A percentile compares a stretch with the other conserved stretches of the same genome.
phyloP scores from a whole-genome alignment of 2,888 invertebrate genomes.

The Pteria penguin region DNA sequence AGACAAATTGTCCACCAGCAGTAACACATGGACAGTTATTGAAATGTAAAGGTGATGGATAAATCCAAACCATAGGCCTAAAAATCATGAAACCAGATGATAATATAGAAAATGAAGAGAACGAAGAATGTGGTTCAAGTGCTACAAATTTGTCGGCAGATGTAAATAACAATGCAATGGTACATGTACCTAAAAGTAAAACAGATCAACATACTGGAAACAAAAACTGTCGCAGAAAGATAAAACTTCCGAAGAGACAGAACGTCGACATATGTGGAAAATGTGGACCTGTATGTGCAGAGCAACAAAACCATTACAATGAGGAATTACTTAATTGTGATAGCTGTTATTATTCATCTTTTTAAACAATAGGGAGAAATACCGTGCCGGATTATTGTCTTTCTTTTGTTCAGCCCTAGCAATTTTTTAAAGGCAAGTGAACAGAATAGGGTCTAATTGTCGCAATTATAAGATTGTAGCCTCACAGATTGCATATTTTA shows the following conservation, averaged over 20 bases:
- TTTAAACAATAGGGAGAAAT: not conserved
- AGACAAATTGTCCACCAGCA: no score
- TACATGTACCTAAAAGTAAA: no score
- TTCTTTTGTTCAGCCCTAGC: not conserved
- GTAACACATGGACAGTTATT: no score
- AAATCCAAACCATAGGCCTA: no score
- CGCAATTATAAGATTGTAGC: not conserved
- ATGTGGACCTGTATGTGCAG: not conserved
- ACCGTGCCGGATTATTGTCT: not conserved
- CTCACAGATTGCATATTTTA: not conserved
- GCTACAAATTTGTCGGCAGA: no score
- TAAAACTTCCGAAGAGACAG: not conserved
- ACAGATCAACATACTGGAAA: not conserved
- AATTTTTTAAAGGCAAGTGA: not conserved
- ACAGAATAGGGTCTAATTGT: not conserved
- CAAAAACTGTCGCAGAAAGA: not conserved
- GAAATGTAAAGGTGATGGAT: no score
- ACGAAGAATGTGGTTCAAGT: no score
- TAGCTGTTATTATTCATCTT: not conserved
- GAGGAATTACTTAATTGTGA: not conserved
- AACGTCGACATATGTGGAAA: not conserved
- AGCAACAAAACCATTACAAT: not conserved
- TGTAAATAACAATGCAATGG: no score
- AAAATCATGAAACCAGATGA: no score
- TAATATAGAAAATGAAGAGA: no score